Percentiles rank a stretch among this genome's conserved stretches.
phyloP scores from a whole-genome alignment of 2,797 vertebrate genomes.

The Rhinella marina region DNA sequence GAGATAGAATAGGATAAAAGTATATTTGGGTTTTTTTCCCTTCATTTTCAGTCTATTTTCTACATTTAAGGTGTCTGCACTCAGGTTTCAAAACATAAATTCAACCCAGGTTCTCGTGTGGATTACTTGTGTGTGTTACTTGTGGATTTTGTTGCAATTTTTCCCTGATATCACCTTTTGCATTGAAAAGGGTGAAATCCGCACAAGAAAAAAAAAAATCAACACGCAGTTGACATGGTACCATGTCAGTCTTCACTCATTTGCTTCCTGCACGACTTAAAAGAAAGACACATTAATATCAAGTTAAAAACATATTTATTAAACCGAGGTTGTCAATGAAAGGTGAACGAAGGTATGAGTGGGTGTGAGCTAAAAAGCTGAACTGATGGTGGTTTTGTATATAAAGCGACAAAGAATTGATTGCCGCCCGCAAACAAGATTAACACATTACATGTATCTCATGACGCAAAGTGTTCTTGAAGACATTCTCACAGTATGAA shows the following conservation, averaged over 20 bases:
- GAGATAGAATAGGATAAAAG: too few relatives aligned
- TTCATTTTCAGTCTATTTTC: too few relatives aligned
- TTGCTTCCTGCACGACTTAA: not conserved
- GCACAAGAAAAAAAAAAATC: too few relatives aligned
- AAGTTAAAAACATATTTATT: conserved; percentile 54
- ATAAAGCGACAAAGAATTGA: conserved; percentile 5
- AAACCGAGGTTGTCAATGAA: conserved; percentile 21
- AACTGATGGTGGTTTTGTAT: not conserved
- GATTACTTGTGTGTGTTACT: too few relatives aligned
- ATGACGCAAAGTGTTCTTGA: conserved; percentile 19
- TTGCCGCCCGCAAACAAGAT: conserved; percentile 18
- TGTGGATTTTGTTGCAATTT: too few relatives aligned
- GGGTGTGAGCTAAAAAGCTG: not conserved
- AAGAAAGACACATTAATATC: not conserved
- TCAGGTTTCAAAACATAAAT: too few relatives aligned
- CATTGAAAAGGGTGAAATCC: too few relatives aligned
- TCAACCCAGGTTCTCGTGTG: too few relatives aligned
- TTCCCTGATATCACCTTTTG: too few relatives aligned
- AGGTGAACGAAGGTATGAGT: not conserved
- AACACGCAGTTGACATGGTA: not conserved
- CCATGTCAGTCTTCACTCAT: not conserved
- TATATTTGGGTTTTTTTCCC: too few relatives aligned
- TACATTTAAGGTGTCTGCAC: too few relatives aligned
- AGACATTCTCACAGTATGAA: conserved; percentile 21
- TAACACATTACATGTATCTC: conserved; percentile 8